Percentiles rank a stretch among this genome's conserved stretches.
These are phyloP conservation scores for Leucoptera coffeella DNA, from an alignment of 2,888 invertebrate genomes.

Conservation along the genomic window DNA sequence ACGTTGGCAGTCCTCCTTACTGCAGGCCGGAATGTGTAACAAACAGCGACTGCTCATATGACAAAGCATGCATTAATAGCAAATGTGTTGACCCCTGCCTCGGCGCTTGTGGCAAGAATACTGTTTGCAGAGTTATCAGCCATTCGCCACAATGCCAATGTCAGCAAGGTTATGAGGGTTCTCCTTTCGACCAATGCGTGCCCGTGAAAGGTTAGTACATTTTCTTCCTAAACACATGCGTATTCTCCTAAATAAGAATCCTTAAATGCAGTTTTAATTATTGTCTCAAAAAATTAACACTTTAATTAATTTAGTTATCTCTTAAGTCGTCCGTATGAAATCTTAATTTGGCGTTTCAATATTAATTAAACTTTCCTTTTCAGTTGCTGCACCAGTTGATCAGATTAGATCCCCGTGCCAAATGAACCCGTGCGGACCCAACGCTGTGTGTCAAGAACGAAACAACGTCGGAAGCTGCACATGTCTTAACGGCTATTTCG, in stretches of 20 bases:
- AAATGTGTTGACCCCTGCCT: slow-evolving; percentile 78
- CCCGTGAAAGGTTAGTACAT: slow-evolving; percentile 31
- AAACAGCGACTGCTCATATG: slow-evolving; percentile 71
- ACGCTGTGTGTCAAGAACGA: slow-evolving; percentile 62
- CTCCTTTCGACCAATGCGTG: slow-evolving; percentile 69
- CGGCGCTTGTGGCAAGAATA: slow-evolving; percentile 71
- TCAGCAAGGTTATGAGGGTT: slow-evolving; percentile 62
- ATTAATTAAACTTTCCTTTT: slow-evolving; percentile 4
- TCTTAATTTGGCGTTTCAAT: too few relatives aligned
- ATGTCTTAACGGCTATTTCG: slow-evolving; percentile 62
- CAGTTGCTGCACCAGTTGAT: slow-evolving; percentile 12
- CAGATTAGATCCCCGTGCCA: slow-evolving; percentile 42
- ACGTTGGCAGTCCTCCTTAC: slow-evolving; percentile 66
- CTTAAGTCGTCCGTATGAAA: too few relatives aligned
- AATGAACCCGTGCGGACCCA: slow-evolving; percentile 61
- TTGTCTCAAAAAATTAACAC: too few relatives aligned
- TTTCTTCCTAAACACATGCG: too few relatives aligned
- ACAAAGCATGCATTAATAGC: slow-evolving; percentile 70
- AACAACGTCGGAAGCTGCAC: slow-evolving; percentile 62
- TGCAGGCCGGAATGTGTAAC: slow-evolving; percentile 80
- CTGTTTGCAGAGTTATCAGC: slow-evolving; percentile 73
- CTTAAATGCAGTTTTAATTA: too few relatives aligned
- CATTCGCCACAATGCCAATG: slow-evolving; percentile 84
- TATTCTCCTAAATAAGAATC: too few relatives aligned
- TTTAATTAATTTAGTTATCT: too few relatives aligned